Evolutionary conservation across 2,888 invertebrate genomes (phyloP).

Genomic region (Leucozona laternaria): DNA sequence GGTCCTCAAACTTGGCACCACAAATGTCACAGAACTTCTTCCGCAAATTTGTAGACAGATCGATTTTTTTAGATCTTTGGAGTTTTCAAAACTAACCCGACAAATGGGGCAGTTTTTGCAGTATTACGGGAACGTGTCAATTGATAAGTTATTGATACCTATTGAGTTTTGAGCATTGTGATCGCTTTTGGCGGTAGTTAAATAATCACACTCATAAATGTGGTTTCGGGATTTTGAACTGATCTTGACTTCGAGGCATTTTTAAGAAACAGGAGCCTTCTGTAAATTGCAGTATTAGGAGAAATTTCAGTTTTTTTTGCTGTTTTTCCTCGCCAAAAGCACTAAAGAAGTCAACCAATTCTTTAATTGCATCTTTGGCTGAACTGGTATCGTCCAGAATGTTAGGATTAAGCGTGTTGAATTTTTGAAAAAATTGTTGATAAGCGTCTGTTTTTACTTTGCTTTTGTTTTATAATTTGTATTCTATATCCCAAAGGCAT

Average conservation of each 20-base stretch:
- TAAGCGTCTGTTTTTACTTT: conserved; percentile 29
- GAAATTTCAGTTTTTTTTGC: too few relatives aligned
- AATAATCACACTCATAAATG: background rate
- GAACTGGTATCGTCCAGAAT: background rate
- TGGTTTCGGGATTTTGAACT: background rate
- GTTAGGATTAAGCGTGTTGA: background rate
- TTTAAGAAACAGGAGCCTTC: conserved; percentile 24
- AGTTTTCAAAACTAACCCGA: background rate
- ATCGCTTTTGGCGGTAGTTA: background rate
- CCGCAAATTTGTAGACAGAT: background rate
- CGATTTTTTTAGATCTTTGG: background rate
- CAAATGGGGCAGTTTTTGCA: background rate
- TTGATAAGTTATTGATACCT: background rate
- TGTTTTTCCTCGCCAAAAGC: background rate
- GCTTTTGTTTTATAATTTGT: background rate
- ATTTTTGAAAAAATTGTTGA: background rate
- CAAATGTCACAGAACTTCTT: background rate
- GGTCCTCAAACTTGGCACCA: background rate
- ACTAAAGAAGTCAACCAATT: background rate
- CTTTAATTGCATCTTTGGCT: background rate
- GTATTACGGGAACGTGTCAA: background rate
- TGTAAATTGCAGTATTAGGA: background rate
- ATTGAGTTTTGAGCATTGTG: background rate
- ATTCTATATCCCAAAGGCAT: conserved; percentile 49
- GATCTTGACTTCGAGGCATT: background rate